Conservation (phyloP, 2,797 vertebrate genomes). For the Melanotaenia pygmaea region DNA sequence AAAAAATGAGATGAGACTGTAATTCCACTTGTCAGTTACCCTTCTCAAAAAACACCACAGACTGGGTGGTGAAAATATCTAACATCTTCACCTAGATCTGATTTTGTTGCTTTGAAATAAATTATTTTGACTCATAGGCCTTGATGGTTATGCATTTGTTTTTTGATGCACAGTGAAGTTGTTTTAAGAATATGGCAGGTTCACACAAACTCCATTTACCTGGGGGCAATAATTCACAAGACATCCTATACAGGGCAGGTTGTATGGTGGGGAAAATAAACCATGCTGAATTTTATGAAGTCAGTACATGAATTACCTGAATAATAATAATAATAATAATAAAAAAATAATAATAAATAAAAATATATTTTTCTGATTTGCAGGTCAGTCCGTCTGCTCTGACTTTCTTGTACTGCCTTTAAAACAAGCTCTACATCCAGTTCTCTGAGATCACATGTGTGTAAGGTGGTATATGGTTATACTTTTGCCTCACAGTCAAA, state of each 20-base stretch:
- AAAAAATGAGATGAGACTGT: background rate
- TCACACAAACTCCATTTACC: slow-evolving; percentile 59
- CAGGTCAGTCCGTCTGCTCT: slow-evolving; percentile 30
- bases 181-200: slow-evolving; percentile 47
- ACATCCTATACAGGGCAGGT: slow-evolving; percentile 15
- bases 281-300: slow-evolving; percentile 32
- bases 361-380: slow-evolving; percentile 46
- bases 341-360: background rate
- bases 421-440: slow-evolving; percentile 52
- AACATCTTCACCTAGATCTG: slow-evolving; percentile 34
- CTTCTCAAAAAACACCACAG: slow-evolving; percentile 48
- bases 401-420: slow-evolving; percentile 28
- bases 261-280: slow-evolving; percentile 17
- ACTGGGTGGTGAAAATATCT: slow-evolving; percentile 15
- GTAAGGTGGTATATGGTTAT: slow-evolving; percentile 49
- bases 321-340: background rate
- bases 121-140: slow-evolving; percentile 20
- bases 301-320: slow-evolving; percentile 30
- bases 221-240: slow-evolving; percentile 35
- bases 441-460: slow-evolving; percentile 22
- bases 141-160: slow-evolving; percentile 23
- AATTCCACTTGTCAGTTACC: background rate
- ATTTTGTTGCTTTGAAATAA: slow-evolving; percentile 34
- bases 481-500: slow-evolving; percentile 63
- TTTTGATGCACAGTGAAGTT: slow-evolving; percentile 36